phyloP scores from a whole-genome alignment of 2,797 vertebrate genomes.

The Heterohyrax brucei region DNA sequence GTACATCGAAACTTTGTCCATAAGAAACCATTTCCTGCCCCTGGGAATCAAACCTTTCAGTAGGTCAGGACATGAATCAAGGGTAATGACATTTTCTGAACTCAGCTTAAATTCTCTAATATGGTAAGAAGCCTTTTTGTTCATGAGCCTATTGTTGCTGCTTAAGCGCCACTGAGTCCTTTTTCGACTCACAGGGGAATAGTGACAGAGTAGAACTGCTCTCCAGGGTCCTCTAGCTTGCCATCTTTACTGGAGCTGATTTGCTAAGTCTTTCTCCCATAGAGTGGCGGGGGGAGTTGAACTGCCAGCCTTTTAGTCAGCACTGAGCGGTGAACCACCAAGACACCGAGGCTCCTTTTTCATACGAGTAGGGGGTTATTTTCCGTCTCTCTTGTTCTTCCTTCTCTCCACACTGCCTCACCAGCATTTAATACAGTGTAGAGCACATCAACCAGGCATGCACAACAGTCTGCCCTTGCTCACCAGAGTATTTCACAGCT shows the following conservation, averaged over 20 bases:
- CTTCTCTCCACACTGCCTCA: neutral
- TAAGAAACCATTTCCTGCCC: conserved; percentile 13
- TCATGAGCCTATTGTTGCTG: neutral
- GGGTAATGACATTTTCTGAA: conserved; percentile 31
- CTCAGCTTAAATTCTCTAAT: conserved; percentile 10
- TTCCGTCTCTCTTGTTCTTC: neutral
- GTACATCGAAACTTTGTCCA: conserved; percentile 29
- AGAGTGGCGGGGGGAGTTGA: too few relatives aligned
- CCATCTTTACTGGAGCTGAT: too few relatives aligned
- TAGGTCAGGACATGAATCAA: neutral
- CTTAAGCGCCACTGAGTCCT: neutral
- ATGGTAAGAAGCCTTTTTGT: conserved; percentile 16
- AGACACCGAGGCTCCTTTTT: neutral
- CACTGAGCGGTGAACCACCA: neutral
- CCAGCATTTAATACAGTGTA: neutral
- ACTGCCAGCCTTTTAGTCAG: neutral
- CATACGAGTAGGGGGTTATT: rapidly evolving
- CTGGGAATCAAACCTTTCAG: conserved; percentile 55
- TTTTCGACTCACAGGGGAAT: neutral
- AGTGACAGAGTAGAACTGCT: neutral
- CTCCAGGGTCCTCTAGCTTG: neutral
- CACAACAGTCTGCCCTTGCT: neutral
- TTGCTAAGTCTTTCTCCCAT: neutral
- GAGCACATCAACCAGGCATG: neutral
- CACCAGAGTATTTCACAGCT: neutral